phyloP scores from a whole-genome alignment of 2,888 invertebrate species.

The Antheraea yamamai region DNA sequence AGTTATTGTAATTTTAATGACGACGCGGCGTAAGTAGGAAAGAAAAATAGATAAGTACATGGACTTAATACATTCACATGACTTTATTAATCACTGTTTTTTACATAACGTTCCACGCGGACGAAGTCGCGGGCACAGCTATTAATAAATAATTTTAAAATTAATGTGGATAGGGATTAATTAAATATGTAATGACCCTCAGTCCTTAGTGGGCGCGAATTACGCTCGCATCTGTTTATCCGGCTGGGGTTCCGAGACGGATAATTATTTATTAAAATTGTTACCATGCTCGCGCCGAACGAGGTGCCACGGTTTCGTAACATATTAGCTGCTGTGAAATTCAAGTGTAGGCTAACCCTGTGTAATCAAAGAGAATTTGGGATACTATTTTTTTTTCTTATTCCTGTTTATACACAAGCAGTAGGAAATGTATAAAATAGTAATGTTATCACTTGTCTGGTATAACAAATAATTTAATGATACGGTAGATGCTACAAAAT shows the following conservation, averaged over 20 bases:
- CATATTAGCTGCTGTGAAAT: conserved; percentile 52
- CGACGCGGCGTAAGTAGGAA: too few relatives aligned
- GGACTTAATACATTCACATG: too few relatives aligned
- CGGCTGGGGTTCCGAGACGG: conserved; percentile 46
- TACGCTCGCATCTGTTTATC: conserved; percentile 63
- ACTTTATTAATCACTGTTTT: too few relatives aligned
- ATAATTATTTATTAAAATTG: conserved; percentile 78
- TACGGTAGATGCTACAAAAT: too few relatives aligned
- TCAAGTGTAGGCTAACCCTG: conserved; percentile 45
- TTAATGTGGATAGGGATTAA: conserved; percentile 25
- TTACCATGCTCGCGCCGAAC: conserved; percentile 51
- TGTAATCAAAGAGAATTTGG: conserved; percentile 15
- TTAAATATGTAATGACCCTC: conserved; percentile 29
- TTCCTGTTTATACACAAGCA: not conserved
- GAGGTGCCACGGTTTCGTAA: conserved; percentile 43
- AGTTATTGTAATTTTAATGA: too few relatives aligned
- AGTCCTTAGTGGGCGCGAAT: conserved; percentile 40
- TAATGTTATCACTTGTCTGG: not conserved
- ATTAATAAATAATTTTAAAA: not conserved
- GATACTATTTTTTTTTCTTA: conserved; percentile 4
- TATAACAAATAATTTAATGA: too few relatives aligned
- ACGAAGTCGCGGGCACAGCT: too few relatives aligned
- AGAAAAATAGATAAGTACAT: too few relatives aligned
- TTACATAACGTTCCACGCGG: too few relatives aligned
- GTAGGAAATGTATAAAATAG: not conserved